phyloP scores from a whole-genome alignment of 2,113 vertebrate genomes.

The Engraulis encrasicolus region DNA sequence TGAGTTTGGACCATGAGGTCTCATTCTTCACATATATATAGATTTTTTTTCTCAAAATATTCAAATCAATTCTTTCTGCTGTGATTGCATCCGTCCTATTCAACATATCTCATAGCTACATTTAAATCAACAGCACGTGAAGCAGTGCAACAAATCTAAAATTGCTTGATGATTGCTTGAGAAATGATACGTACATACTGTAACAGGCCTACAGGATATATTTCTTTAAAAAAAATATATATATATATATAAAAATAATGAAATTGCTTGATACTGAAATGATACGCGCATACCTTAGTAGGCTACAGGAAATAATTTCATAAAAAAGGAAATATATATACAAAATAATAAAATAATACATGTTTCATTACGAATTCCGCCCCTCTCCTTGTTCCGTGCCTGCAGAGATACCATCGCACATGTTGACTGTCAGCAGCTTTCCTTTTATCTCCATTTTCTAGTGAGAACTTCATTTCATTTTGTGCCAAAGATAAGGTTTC shows the following conservation, averaged over 20 bases:
- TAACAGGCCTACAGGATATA: no score
- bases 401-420: constrained; percentile 60
- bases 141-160: background rate
- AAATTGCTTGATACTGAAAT: no score
- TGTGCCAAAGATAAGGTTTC: constrained; percentile 64
- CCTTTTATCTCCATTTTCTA: constrained; percentile 61
- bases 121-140: background rate
- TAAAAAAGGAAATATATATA: no score
- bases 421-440: constrained; percentile 61
- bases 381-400: constrained; percentile 13
- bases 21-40: no score
- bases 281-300: no score
- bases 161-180: background rate
- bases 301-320: no score
- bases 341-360: background rate
- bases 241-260: no score
- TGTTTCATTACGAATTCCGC: constrained; percentile 30
- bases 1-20: no score
- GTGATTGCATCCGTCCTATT: background rate
- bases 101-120: background rate
- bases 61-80: background rate
- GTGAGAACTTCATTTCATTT: constrained; percentile 65
- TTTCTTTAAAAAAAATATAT: no score
- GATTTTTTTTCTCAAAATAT: no score
- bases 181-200: no score